Base-by-base conservation (phyloP, 2,888 invertebrate genomes). In the Idaea biselata region DNA sequence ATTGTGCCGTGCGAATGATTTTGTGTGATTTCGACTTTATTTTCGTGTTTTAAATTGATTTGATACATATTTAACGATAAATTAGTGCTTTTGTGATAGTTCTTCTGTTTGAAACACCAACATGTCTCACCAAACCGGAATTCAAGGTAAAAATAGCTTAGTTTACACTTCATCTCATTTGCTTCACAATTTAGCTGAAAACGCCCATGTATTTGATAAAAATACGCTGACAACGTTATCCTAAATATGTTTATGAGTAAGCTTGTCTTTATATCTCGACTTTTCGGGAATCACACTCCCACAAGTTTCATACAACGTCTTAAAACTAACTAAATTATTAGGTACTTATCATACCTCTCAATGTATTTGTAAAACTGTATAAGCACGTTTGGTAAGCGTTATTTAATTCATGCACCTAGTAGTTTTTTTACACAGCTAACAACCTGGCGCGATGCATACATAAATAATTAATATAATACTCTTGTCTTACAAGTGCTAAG, bases 41-140 rank as follows among this genome's bases (percentile, higher is more conserved):
- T 54, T 66, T 65, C 66, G 55, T 64, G 61, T 63, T 65, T 57
- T 61, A 64, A 32, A 44, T 60, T 62, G 67, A 58, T 56, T 67
- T 67, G 61, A 59, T 66, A 33, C 63, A 53, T 61, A 62, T 55
- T 60, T 62, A 65, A 67, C 16, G 59, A 64, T 69, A 66, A 62
- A 62, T 32, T 8, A 60, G 54, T 57, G 57, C 58, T 58, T 53
- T 62, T 44, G 44, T 11, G 11, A 11, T 44, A 44, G 14, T 44
- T 62, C 18, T 60, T 61, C 18, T 64, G 62, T 11, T 16, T 60
- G 32, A 60, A 59, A 62, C 55, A 60, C 58, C 59, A 93, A 77
- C 83, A 97, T 97, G 97, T 97, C 97, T 81, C 97, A 97, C 84
- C 97, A 97, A 93, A 97, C 97, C 16, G 97, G 97, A 83, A 97